These are phyloP conservation scores for Drosophila bunnanda DNA, from an alignment of 2,888 invertebrate genomes.

Conservation along the genomic window DNA sequence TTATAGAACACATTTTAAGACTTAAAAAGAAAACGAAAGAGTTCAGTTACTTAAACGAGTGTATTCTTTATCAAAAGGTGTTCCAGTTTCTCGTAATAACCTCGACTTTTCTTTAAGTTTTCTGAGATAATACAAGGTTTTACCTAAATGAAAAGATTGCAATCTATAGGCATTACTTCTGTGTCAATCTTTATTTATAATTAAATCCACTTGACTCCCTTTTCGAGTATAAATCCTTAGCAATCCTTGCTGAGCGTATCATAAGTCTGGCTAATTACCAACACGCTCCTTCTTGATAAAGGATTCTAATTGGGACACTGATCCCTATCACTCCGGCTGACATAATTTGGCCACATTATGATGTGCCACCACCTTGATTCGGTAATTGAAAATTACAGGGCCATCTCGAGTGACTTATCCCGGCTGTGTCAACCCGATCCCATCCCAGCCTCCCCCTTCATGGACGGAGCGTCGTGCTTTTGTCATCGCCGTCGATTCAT, in stretches of 20 bases:
- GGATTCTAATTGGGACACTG: conserved; percentile 65
- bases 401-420: conserved; percentile 33
- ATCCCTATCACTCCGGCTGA: conserved; percentile 68
- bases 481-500: conserved; percentile 48
- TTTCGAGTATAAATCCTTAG: not conserved
- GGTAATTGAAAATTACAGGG: conserved; percentile 72
- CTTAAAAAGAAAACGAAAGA: not conserved
- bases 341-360: conserved; percentile 79
- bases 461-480: conserved; percentile 41
- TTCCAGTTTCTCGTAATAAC: not conserved
- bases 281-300: conserved; percentile 46
- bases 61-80: not conserved
- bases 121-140: not conserved
- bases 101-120: not conserved
- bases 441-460: conserved; percentile 24
- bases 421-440: conserved; percentile 22
- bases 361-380: conserved; percentile 29
- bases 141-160: not conserved
- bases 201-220: conserved; percentile 6
- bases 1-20: not conserved
- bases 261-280: conserved; percentile 50
- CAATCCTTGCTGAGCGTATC: conserved; percentile 20
- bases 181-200: not conserved
- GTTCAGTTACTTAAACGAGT: not conserved
- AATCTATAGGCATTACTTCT: not conserved